These are phyloP conservation scores for Acleris literana DNA, from an alignment of 2,888 invertebrate species.

Conservation along the genomic window DNA sequence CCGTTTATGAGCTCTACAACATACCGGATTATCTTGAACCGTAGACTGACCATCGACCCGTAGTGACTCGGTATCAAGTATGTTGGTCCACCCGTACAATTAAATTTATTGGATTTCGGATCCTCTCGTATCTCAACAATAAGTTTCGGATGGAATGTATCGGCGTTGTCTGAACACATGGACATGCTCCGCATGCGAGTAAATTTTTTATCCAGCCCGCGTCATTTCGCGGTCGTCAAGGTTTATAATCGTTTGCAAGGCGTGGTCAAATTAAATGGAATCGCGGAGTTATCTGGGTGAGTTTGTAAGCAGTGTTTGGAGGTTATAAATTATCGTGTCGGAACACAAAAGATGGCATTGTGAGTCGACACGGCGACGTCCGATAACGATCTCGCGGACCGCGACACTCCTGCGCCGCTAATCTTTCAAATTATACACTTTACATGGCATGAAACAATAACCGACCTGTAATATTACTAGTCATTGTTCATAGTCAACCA, in stretches of 20 bases:
- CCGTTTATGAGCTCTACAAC: too few species aligned
- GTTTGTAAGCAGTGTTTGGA: conserved; percentile 72
- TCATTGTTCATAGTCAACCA: conserved; percentile 14
- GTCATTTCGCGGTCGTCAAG: conserved; percentile 31
- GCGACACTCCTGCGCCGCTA: conserved; percentile 44
- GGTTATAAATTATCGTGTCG: conserved; percentile 78
- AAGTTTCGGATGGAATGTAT: conserved; percentile 36
- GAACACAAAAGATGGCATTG: conserved; percentile 80
- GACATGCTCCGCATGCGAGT: conserved; percentile 17
- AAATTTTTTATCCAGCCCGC: conserved; percentile 21
- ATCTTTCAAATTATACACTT: conserved; percentile 50
- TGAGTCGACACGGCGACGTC: conserved; percentile 75
- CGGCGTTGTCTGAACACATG: conserved; percentile 40
- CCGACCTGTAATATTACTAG: conserved; percentile 31
- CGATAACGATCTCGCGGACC: conserved; percentile 68
- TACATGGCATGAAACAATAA: conserved; percentile 43
- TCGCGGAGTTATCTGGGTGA: conserved; percentile 63
- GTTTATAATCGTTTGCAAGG: conserved; percentile 41
- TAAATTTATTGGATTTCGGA: conserved; percentile 18
- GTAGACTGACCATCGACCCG: too few species aligned
- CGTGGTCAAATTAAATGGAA: conserved; percentile 61
- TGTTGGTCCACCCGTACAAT: neutral
- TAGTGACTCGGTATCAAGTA: neutral
- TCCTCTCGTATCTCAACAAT: conserved; percentile 25
- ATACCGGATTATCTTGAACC: too few species aligned